Conservation (phyloP, 2,888 invertebrate genomes). For the Rhyacophila evoluta region DNA sequence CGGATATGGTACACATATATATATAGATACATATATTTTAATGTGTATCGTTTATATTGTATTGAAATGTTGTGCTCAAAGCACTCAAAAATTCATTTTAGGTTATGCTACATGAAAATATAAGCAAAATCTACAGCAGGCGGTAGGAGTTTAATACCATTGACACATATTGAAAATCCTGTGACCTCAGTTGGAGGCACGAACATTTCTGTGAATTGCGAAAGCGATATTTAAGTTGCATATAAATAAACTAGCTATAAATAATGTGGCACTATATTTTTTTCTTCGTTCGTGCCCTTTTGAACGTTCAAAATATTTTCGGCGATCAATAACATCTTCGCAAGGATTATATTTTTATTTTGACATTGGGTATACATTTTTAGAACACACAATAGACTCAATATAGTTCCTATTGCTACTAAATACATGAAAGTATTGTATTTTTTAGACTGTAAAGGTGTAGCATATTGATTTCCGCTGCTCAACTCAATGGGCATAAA, state of each 20-base stretch:
- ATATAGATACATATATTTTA: no score
- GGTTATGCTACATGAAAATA: background rate
- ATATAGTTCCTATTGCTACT: no score
- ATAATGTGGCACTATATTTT: background rate
- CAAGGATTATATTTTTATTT: background rate
- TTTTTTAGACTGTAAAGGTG: no score
- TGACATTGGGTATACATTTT: no score
- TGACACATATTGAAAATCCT: constrained; percentile 36
- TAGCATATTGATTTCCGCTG: no score
- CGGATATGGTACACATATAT: no score
- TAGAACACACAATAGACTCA: no score
- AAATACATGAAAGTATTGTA: no score
- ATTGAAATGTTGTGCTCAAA: no score
- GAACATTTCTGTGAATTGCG: constrained; percentile 22
- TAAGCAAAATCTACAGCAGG: constrained; percentile 3
- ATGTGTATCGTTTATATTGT: no score
- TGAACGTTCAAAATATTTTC: background rate
- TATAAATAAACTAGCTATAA: constrained; percentile 4
- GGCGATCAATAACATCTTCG: background rate
- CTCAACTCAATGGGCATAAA: no score
- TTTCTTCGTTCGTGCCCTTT: background rate
- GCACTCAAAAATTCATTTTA: background rate
- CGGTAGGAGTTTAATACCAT: background rate
- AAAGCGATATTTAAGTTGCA: constrained; percentile 23
- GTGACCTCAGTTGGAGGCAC: constrained; percentile 19